Evolutionary conservation across 2,797 vertebrate species (phyloP).

Genomic region (Muscicapa striata): DNA sequence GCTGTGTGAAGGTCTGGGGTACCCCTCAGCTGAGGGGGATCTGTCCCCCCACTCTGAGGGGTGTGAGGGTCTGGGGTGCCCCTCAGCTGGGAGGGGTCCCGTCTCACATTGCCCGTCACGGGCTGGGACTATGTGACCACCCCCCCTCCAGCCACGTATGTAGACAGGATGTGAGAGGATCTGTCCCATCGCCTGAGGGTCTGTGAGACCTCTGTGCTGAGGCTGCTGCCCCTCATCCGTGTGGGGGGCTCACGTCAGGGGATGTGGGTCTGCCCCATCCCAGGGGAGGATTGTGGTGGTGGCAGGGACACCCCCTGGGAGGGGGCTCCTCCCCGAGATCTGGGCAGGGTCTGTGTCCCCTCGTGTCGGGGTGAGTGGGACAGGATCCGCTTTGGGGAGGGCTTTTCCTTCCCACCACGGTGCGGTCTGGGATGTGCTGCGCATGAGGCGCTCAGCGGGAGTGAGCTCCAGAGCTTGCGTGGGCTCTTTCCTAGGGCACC

Average conservation of each 20-base stretch:
- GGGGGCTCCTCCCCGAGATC: not conserved
- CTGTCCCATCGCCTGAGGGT: not conserved
- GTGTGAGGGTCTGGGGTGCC: not conserved
- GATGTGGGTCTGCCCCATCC: not conserved
- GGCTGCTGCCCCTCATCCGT: not conserved
- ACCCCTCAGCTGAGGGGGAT: not conserved
- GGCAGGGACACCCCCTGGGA: not conserved
- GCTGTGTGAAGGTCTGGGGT: not conserved
- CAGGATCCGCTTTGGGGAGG: accelerated
- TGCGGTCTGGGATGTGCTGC: accelerated
- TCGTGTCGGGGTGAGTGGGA: not conserved
- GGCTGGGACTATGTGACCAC: not conserved
- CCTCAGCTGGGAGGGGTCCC: not conserved
- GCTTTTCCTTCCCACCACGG: not conserved
- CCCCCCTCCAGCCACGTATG: not conserved
- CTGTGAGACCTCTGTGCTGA: not conserved
- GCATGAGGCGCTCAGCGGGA: accelerated
- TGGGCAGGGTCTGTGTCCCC: accelerated
- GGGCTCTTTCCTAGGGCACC: not conserved
- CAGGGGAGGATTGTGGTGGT: not conserved
- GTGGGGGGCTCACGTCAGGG: not conserved
- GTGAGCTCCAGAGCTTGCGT: accelerated
- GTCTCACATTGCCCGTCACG: not conserved
- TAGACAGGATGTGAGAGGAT: not conserved
- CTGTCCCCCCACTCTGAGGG: not conserved